These are phyloP conservation scores for Prorops nasuta DNA, from an alignment of 1,140 invertebrate species.

Conservation along the genomic window DNA sequence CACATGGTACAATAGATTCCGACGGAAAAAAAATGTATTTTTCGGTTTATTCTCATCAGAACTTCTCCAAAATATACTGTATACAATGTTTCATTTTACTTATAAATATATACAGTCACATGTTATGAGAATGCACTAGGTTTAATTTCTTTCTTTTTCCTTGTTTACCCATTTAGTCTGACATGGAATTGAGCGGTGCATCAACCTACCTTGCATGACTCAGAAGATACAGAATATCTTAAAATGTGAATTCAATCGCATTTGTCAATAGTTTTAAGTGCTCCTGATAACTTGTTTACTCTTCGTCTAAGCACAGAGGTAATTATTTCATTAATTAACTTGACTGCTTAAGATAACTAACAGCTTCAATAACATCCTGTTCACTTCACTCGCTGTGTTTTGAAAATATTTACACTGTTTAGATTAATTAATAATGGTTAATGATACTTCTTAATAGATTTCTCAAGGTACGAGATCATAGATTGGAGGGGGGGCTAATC, in stretches of 20 bases:
- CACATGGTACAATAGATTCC: conserved; percentile 30
- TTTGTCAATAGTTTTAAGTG: conserved; percentile 31
- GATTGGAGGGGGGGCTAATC: conserved; percentile 61
- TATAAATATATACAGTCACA: conserved; percentile 55
- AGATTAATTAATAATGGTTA: conserved; percentile 51
- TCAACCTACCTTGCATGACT: conserved; percentile 38
- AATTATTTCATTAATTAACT: conserved; percentile 31
- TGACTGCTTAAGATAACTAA: conserved; percentile 31
- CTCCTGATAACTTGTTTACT: conserved; percentile 28
- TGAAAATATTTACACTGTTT: conserved; percentile 56
- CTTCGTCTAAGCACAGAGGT: conserved; percentile 40
- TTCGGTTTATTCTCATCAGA: conserved; percentile 47
- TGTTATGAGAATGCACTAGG: conserved; percentile 46
- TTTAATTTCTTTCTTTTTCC: conserved; percentile 30
- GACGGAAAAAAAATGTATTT: conserved; percentile 34
- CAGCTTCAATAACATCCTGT: conserved; percentile 37
- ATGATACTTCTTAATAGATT: conserved; percentile 51
- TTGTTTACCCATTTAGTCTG: conserved; percentile 32
- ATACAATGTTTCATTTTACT: conserved; percentile 56
- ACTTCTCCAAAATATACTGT: conserved; percentile 56
- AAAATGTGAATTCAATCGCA: conserved; percentile 12
- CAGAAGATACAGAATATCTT: conserved; percentile 26
- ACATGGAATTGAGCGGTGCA: conserved; percentile 51
- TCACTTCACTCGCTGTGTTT: conserved; percentile 43
- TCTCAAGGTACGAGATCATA: conserved; percentile 42